Conservation (phyloP, 2,797 vertebrate species). For the Thamnophis elegans region DNA sequence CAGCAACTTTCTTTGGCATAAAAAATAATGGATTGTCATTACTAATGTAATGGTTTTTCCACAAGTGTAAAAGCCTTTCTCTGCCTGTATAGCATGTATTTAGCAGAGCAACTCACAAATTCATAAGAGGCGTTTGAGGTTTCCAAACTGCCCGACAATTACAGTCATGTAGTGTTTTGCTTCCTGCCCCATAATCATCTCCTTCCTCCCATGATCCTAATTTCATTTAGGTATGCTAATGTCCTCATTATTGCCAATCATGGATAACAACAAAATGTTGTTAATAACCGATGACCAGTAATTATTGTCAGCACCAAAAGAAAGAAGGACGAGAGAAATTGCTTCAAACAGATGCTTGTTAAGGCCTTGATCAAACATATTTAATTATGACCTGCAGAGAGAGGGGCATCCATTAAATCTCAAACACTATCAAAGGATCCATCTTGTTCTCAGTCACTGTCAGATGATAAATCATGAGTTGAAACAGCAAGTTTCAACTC, state of each 20-base stretch:
- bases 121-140: neutral
- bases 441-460: conserved; percentile 60
- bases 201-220: conserved; percentile 47
- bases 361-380: conserved; percentile 71
- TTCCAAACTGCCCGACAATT: neutral
- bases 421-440: conserved; percentile 75
- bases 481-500: conserved; percentile 51
- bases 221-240: conserved; percentile 45
- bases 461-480: conserved; percentile 71
- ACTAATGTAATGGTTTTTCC: neutral
- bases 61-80: neutral
- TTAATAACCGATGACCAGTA: conserved; percentile 21
- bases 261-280: conserved; percentile 51
- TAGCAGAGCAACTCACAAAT: neutral
- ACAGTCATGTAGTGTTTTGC: conserved; percentile 34
- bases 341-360: conserved; percentile 67
- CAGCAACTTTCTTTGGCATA: neutral
- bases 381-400: conserved; percentile 77
- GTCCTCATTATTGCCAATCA: conserved; percentile 48
- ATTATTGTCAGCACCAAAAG: neutral
- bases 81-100: neutral
- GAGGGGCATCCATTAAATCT: conserved; percentile 70
- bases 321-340: conserved; percentile 33
- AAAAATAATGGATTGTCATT: neutral
- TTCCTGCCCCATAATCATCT: neutral